These are phyloP conservation scores for Holothuria leucospilota DNA, from an alignment of 53 echinoderm and acorn worm genomes.

Conservation along the genomic window DNA sequence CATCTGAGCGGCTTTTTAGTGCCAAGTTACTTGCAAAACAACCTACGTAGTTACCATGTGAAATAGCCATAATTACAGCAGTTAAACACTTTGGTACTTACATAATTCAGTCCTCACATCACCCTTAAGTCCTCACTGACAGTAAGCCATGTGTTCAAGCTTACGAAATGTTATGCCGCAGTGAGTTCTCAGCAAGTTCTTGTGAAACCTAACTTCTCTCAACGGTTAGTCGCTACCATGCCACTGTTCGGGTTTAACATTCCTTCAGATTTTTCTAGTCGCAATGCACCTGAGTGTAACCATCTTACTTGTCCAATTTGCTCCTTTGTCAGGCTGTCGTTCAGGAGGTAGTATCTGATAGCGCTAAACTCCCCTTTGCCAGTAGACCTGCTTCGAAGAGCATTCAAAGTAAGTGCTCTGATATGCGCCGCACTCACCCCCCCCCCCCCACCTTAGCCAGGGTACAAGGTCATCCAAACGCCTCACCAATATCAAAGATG, in stretches of 20 bases:
- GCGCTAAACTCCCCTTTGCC: slow-evolving; percentile 47
- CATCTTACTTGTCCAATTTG: slow-evolving; percentile 41
- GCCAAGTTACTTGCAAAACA: slow-evolving; percentile 49
- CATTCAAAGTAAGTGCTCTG: slow-evolving; percentile 61
- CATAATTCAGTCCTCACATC: slow-evolving; percentile 54
- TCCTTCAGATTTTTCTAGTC: slow-evolving; percentile 62
- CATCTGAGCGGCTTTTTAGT: slow-evolving; percentile 4
- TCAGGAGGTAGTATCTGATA: slow-evolving; percentile 52
- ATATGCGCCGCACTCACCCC: slow-evolving; percentile 50
- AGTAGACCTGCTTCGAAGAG: slow-evolving; percentile 62
- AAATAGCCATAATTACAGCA: slow-evolving; percentile 54
- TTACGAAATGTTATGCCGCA: slow-evolving; percentile 70
- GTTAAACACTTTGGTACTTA: too few species aligned
- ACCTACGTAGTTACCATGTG: slow-evolving; percentile 53
- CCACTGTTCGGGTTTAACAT: slow-evolving; percentile 57
- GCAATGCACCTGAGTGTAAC: slow-evolving; percentile 37
- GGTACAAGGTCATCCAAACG: slow-evolving; percentile 74
- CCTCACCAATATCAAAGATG: too few species aligned
- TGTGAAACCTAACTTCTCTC: slow-evolving; percentile 64
- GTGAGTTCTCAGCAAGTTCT: slow-evolving; percentile 73
- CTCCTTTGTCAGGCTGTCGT: slow-evolving; percentile 46
- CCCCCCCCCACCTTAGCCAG: slow-evolving; percentile 60
- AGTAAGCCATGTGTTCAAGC: slow-evolving; percentile 81
- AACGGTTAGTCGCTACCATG: too few species aligned
- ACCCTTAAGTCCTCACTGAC: slow-evolving; percentile 64